Base-by-base conservation (phyloP, 2,113 vertebrate species). In the Ailuropoda melanoleuca region DNA sequence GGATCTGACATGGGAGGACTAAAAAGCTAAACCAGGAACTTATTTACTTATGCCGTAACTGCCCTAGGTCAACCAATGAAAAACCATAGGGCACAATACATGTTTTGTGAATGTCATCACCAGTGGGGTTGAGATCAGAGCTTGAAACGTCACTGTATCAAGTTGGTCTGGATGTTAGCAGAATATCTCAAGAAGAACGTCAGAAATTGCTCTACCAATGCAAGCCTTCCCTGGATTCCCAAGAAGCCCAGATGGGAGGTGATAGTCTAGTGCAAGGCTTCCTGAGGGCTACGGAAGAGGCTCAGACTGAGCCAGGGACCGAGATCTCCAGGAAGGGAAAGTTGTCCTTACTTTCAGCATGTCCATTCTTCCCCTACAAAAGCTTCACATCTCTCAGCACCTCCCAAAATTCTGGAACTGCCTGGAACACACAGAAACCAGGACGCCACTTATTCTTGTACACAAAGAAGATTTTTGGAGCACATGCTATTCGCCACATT, bases 11-110 rank as follows among this genome's bases (percentile, higher is more conserved):
- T 6, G 4, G 75, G 87, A 82, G 31, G 39, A 55, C 46, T 58
- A 83, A 83, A 93, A 91, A 58, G 31, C n/a, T 50, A 89, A 92
- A 97, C 88, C 53, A 83, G 58, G 23, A 91, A 55, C 8, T 23
- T 88, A 77, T 9, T 83, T 90, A 37, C 39, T 60, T 93, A 39
- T 14, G 6, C 18, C 60, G 3, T 60, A 55, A 48, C 37, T 92
- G 77, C n/a, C 75, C 39, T 77, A 43, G 29, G 26, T 66, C 83
- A 93, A 23, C 86, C 64, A 75, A 68, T 48, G 62, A 70, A 78
- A 93, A 68, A 55, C 50, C 64, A 53, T 5, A 31, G 48, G 82
- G 26, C 34, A 83, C 17, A 81, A 17, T 84, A 75, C 86, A 53
- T 13, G 31, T 74, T 86, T 70, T 56, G 24, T 43, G 68, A 84